A percentile compares a stretch with the other conserved stretches of the same genome.
These are phyloP conservation scores for Oncorhynchus gorbuscha DNA, from an alignment of 2,113 vertebrate species.

Conservation along the genomic window DNA sequence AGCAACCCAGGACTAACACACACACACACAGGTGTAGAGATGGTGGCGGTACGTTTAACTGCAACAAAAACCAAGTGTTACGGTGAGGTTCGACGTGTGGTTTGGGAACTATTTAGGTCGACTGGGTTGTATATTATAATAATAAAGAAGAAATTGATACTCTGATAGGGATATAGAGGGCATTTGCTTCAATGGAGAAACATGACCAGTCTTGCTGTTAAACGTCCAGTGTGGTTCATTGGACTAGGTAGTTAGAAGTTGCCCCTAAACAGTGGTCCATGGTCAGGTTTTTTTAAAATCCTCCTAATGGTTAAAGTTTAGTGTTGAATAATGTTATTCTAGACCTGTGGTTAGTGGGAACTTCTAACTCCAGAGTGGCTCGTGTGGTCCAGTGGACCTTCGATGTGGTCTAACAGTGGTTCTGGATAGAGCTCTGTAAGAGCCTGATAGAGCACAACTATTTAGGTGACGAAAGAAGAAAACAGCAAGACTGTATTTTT, in stretches of 20 bases:
- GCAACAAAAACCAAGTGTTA: conserved; percentile 28
- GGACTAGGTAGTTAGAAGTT: conserved; percentile 6
- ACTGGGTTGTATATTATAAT: conserved; percentile 10
- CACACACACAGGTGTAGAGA: conserved; percentile 19
- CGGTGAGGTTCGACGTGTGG: conserved; percentile 67
- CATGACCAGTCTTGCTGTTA: conserved; percentile 18
- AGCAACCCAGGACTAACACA: conserved; percentile 28
- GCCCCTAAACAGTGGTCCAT: background rate
- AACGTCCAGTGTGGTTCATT: conserved; percentile 1
- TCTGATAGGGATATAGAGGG: conserved; percentile 54
- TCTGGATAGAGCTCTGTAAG: conserved; percentile 31
- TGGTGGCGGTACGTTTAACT: conserved; percentile 43
- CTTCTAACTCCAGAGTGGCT: background rate
- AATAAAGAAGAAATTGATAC: conserved; percentile 78
- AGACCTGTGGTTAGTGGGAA: background rate
- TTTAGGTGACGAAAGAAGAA: conserved; percentile 45
- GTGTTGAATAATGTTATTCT: no score
- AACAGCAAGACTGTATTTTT: conserved; percentile 8
- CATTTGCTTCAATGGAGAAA: conserved; percentile 14
- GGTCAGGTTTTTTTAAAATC: background rate
- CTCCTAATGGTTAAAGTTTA: no score
- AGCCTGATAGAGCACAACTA: conserved; percentile 37
- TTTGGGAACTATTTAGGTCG: conserved; percentile 31
- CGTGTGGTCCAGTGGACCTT: background rate
- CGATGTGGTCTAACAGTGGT: conserved; percentile 20